phyloP scores from a whole-genome alignment of 2,797 vertebrate genomes.

The Hemitrygon akajei region DNA sequence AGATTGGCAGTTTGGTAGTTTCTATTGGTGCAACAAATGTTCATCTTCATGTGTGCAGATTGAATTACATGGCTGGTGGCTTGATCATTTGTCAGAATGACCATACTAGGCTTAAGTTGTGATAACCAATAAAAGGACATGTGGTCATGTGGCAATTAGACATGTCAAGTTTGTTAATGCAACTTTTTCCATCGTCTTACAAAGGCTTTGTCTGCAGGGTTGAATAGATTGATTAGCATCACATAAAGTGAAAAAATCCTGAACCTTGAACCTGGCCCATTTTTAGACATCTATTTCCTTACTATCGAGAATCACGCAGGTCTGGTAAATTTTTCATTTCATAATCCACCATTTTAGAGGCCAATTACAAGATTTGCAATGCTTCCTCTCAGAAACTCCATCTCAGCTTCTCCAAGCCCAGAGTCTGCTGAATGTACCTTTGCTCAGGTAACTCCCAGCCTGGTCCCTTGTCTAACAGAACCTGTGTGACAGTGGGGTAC shows the following conservation, averaged over 20 bases:
- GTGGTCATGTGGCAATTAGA: no score
- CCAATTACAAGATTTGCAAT: neutral
- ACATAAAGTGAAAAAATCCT: no score
- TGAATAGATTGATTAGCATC: no score
- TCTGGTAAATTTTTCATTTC: neutral
- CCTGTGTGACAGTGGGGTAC: neutral
- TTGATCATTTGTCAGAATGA: neutral
- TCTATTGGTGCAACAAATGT: neutral
- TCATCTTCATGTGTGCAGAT: neutral
- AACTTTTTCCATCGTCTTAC: no score
- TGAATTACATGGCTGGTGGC: neutral
- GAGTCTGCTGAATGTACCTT: neutral
- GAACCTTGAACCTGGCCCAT: neutral
- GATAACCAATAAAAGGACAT: no score
- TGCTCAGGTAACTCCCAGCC: neutral
- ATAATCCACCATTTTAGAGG: neutral
- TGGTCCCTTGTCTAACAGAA: neutral
- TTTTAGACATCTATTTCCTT: neutral
- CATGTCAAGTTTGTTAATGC: no score
- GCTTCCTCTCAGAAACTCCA: neutral
- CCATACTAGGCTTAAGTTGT: neutral
- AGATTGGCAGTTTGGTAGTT: neutral
- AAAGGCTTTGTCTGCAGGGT: no score
- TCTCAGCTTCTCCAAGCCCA: neutral
- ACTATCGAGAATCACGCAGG: neutral